Base-by-base conservation (phyloP, 2,888 invertebrate genomes). In the Heliconius erato region DNA sequence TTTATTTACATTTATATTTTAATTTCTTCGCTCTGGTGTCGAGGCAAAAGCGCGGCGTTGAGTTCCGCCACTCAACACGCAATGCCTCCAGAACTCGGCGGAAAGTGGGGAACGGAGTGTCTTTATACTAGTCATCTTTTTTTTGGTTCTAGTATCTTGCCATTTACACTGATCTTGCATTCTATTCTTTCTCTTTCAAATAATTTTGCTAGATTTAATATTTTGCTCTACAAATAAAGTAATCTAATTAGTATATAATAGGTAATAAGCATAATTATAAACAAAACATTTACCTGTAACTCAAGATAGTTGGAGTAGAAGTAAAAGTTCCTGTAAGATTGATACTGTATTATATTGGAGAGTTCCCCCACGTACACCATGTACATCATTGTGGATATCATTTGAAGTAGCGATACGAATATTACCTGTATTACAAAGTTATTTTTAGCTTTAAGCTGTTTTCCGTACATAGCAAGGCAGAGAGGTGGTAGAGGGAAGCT, bases 281-380 rank as follows among this genome's bases (percentile, higher is more conserved):
- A 14, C 49, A 49, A 49, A 49, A 63, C 6, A 28, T 72, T 83
- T 81, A 92, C 95, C 92, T 94, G 92, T 7, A 95, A 86, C 84
- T 95, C 92, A 69, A 94, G 86, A 82, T 90, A 93, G 83, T 91
- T 91, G 88, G 90, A 89, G 88, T 93, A 94, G 88, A 92, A 95
- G 82, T 89, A 89, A 87, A 94, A 93, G 3, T 91, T 91, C 3
- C 94, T 89, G 85, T 90, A 95, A 1, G 93, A 93, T 77, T 90
- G 90, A 85, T 91, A 93, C 87, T 95, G 95, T 68, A 94, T 92
- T 82, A 94, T 91, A 87, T 94, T 94, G 79, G 95, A 94, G 86
- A 95, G 91, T 86, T 95, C 94, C 3, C 95, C 95, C 65, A 95
- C 93, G 87, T 94, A 94, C 9, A 94, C 87, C 91, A 95, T 92